Evolutionary conservation across 2,888 invertebrate species (phyloP).

Genomic region (Amphipoea lucens): DNA sequence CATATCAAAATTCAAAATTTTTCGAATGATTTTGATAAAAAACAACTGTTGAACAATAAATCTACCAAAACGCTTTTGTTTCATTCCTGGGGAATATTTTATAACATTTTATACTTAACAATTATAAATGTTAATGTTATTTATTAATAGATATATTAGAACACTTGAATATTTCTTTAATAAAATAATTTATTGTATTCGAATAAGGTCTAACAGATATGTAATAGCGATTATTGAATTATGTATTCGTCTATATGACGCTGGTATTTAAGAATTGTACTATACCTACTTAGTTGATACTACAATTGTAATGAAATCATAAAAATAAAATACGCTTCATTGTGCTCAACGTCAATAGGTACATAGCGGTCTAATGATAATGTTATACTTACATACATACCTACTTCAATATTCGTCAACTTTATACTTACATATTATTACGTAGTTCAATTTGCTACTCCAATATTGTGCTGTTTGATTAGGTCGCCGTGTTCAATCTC

Average conservation of each 20-base stretch:
- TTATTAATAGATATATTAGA: slow-evolving; percentile 76
- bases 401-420: slow-evolving; percentile 68
- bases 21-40: slow-evolving; percentile 73
- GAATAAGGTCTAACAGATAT: slow-evolving; percentile 84
- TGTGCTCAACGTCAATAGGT: slow-evolving; percentile 89
- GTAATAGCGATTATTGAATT: slow-evolving; percentile 76
- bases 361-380: slow-evolving; percentile 85
- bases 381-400: slow-evolving; percentile 66
- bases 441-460: slow-evolving; percentile 70
- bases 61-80: slow-evolving; percentile 73
- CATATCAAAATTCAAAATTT: slow-evolving; percentile 85
- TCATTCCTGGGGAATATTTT: slow-evolving; percentile 78
- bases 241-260: slow-evolving; percentile 87
- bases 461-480: slow-evolving; percentile 70
- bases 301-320: slow-evolving; percentile 72
- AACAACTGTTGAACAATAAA: slow-evolving; percentile 68
- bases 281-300: slow-evolving; percentile 72
- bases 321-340: slow-evolving; percentile 83
- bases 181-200: slow-evolving; percentile 81
- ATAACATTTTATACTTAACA: slow-evolving; percentile 70
- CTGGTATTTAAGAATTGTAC: slow-evolving; percentile 84
- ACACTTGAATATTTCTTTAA: slow-evolving; percentile 82
- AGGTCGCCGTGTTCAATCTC: slow-evolving; percentile 86
- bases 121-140: slow-evolving; percentile 78
- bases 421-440: slow-evolving; percentile 62